Percentiles rank a stretch among this genome's conserved stretches.
phyloP scores from a whole-genome alignment of 2,113 vertebrate genomes.

The Athene noctua region DNA sequence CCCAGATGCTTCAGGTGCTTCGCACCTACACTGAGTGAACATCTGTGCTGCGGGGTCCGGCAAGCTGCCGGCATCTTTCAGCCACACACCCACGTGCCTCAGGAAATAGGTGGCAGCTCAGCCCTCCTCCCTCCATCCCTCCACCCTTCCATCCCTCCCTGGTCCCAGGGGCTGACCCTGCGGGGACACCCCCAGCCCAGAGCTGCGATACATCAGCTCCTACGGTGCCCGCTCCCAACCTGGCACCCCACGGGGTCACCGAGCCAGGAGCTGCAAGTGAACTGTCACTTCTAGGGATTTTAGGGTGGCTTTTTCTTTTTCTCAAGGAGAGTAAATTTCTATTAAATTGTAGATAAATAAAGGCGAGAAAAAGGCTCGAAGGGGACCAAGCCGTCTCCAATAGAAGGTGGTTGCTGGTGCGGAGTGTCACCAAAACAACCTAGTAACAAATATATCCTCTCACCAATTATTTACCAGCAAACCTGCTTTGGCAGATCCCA shows the following conservation, averaged over 20 bases:
- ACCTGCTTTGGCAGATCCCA: slow-evolving; percentile 14
- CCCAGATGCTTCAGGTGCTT: background rate
- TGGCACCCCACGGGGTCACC: background rate
- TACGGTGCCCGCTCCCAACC: background rate
- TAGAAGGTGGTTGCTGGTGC: background rate
- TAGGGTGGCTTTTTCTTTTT: background rate
- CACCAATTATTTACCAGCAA: background rate
- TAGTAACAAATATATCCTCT: background rate
- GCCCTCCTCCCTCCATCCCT: background rate
- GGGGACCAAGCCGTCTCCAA: background rate
- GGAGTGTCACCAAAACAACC: background rate
- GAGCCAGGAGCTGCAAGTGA: background rate
- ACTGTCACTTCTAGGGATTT: background rate
- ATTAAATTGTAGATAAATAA: background rate
- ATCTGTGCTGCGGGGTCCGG: fast-evolving
- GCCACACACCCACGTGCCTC: fast-evolving
- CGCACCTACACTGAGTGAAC: fast-evolving
- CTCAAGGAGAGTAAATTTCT: background rate
- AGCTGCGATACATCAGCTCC: fast-evolving
- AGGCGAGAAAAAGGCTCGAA: background rate
- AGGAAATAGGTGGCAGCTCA: background rate
- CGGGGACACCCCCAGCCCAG: background rate
- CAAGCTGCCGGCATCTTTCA: background rate
- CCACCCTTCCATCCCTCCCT: background rate
- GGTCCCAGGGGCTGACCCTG: fast-evolving